A percentile compares a stretch with the other conserved stretches of the same genome.
Conservation (phyloP, 2,888 invertebrate genomes). For the Caenorhabditis parvicauda region DNA sequence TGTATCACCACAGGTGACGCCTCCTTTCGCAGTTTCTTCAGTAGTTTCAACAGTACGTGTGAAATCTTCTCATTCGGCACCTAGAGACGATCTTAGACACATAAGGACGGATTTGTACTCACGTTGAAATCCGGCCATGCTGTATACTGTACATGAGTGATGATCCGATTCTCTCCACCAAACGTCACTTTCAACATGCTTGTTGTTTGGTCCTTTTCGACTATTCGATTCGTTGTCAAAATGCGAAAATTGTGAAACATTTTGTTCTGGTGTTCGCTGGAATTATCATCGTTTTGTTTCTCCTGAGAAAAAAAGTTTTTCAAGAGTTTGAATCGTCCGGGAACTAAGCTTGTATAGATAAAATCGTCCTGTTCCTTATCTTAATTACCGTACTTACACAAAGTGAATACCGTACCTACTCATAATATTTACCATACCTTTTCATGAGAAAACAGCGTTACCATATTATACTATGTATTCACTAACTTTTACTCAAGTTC, state of each 20-base stretch:
- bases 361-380: too few species aligned
- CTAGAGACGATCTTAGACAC: not conserved
- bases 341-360: too few species aligned
- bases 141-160: constrained; percentile 26
- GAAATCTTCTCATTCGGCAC: not conserved
- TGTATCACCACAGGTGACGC: constrained; percentile 21
- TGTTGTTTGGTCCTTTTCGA: constrained; percentile 10
- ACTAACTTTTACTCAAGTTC: too few species aligned
- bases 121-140: constrained; percentile 33
- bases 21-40: constrained; percentile 13
- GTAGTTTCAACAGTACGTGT: constrained; percentile 16
- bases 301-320: not conserved
- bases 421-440: too few species aligned
- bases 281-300: not conserved
- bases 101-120: not conserved
- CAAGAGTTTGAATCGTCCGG: not conserved
- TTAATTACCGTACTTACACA: too few species aligned
- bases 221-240: constrained; percentile 8
- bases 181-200: constrained; percentile 12
- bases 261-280: too few species aligned
- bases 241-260: constrained; percentile 12
- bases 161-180: constrained; percentile 8
- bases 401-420: too few species aligned
- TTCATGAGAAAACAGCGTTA: too few species aligned
- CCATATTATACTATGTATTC: too few species aligned